Evolutionary conservation across 1,140 invertebrate genomes (phyloP), one percentile per base, ranked within the genome.

Genomic region (Ericerus pela): DNA sequence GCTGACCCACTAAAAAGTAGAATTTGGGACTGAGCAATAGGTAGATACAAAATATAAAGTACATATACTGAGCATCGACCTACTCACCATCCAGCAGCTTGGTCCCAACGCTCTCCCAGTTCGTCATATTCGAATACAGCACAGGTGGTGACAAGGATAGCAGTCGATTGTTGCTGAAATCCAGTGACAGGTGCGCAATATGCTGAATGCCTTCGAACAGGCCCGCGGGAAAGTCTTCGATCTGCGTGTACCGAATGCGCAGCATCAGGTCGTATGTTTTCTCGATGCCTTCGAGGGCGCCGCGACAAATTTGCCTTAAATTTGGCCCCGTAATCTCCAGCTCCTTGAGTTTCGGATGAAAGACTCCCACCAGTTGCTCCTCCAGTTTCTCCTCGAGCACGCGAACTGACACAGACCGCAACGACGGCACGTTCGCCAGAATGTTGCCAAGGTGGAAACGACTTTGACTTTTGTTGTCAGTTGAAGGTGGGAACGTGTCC

Each of bases 21-120:
- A 33, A 33, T 33, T 33, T 33, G 8, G 30, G 8, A 33, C n/a
- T 33, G n/a, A 33, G 30, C 30, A 33, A 33, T 10, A 33, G 30
- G 30, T 8, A 33, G 30, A 8, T 10, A 33, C 8, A 33, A 33
- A 33, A n/a, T 10, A 33, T 8, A 10, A 33, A 33, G n/a, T 10
- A 33, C 8, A 33, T 10, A 33, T n/a, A n/a, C n/a, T n/a, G n/a
- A n/a, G n/a, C n/a, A n/a, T n/a, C n/a, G n/a, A 33, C 30, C 8
- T n/a, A 33, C 68, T 73, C 70, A 84, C 83, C 82, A 70, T 81
- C 79, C 41, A 85, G 76, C 66, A 84, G 75, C 65, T 82, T 84
- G 6, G 85, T 88, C 20, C 85, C 85, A 38, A 85, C 80, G 59
- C 80, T 79, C 68, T 88, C 85, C 85, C 85, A 88, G 27, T 81